Evolutionary conservation across 2,888 invertebrate genomes (phyloP).

Genomic region (Oscheius sp.): DNA sequence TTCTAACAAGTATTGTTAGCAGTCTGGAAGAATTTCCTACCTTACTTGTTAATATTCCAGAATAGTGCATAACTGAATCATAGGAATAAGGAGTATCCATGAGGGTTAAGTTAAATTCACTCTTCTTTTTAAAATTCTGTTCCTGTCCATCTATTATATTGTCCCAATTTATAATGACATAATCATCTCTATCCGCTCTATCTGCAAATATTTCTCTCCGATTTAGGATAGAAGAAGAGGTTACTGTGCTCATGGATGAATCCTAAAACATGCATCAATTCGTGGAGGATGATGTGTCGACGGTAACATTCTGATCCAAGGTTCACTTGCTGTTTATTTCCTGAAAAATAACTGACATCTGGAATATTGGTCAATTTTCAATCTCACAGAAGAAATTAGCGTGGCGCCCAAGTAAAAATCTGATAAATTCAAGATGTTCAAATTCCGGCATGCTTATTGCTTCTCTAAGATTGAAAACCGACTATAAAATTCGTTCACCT

Average conservation of each 20-base stretch:
- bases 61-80: neutral
- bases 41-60: neutral
- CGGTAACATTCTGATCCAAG: neutral
- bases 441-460: too few relatives aligned
- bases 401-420: too few relatives aligned
- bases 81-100: conserved; percentile 1
- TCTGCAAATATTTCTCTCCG: neutral
- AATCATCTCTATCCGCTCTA: neutral
- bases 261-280: neutral
- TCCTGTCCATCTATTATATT: neutral
- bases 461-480: too few relatives aligned
- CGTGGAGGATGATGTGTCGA: neutral
- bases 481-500: too few relatives aligned
- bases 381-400: too few relatives aligned
- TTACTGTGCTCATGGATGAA: conserved; percentile 2
- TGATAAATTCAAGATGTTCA: too few relatives aligned
- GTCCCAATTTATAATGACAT: neutral
- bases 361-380: too few relatives aligned
- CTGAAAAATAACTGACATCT: neutral
- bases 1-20: neutral
- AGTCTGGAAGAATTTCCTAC: neutral
- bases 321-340: neutral
- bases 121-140: neutral
- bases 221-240: neutral
- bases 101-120: neutral